phyloP scores from a whole-genome alignment of 2,797 vertebrate genomes.

The Platalea minor region DNA sequence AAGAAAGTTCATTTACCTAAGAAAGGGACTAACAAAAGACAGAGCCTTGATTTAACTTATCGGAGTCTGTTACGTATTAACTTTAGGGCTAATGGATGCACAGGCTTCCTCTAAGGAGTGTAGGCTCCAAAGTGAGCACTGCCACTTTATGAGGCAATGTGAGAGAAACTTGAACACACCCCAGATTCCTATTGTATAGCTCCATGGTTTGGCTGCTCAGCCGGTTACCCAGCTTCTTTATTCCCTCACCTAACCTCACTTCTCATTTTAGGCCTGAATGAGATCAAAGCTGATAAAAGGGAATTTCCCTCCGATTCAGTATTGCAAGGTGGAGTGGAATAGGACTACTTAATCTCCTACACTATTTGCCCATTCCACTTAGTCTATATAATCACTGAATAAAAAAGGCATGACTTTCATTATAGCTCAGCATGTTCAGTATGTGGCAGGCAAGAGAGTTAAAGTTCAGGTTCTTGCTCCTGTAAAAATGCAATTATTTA shows the following conservation, averaged over 20 bases:
- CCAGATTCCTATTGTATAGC: fast-evolving
- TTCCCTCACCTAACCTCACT: background rate
- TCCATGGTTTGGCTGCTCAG: background rate
- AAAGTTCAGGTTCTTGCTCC: background rate
- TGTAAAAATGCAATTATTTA: background rate
- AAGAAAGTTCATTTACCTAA: background rate
- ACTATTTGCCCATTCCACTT: background rate
- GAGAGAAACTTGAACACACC: background rate
- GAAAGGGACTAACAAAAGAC: background rate
- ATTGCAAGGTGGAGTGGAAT: background rate
- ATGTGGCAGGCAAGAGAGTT: background rate
- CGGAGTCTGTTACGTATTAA: background rate
- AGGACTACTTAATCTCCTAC: background rate
- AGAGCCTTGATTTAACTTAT: background rate
- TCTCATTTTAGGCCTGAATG: background rate
- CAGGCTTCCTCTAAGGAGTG: background rate
- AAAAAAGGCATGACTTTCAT: background rate
- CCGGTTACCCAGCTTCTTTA: background rate
- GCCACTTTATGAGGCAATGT: background rate
- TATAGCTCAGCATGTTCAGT: background rate
- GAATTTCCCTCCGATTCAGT: background rate
- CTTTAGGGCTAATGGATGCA: background rate
- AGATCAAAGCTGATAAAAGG: background rate
- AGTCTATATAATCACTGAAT: background rate
- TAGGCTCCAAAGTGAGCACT: background rate